Evolutionary conservation across 2,888 invertebrate genomes (phyloP).

Genomic region (Kuschelorhynchus macadamiae): DNA sequence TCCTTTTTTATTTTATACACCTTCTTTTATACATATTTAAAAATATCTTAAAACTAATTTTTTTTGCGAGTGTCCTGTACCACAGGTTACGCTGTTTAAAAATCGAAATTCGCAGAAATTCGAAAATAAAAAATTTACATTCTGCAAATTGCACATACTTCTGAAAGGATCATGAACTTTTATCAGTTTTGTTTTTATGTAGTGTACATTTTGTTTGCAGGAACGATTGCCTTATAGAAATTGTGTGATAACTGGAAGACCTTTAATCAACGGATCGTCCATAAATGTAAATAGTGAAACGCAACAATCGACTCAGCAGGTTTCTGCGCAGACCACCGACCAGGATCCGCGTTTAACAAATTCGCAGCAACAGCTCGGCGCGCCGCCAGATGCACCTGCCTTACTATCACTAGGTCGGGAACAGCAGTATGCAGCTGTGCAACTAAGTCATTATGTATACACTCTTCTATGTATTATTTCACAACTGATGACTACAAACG

Average conservation of each 20-base stretch:
- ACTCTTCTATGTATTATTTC: conserved; percentile 89
- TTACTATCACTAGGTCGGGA: conserved; percentile 72
- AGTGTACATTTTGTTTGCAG: conserved; percentile 57
- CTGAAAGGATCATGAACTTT: neutral
- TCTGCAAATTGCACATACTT: no score
- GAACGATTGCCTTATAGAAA: conserved; percentile 71
- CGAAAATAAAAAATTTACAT: no score
- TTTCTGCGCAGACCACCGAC: neutral
- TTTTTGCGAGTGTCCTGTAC: no score
- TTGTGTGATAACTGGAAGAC: conserved; percentile 69
- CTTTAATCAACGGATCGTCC: conserved; percentile 66
- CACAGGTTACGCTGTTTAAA: no score
- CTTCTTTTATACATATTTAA: no score
- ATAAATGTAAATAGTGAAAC: conserved; percentile 53
- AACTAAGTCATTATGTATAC: conserved; percentile 89
- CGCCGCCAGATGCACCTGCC: conserved; percentile 67
- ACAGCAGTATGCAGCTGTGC: conserved; percentile 82
- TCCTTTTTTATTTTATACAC: no score
- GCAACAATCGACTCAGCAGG: conserved; percentile 39
- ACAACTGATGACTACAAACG: conserved; percentile 91
- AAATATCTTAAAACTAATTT: no score
- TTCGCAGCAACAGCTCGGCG: conserved; percentile 43
- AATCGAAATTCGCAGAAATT: no score
- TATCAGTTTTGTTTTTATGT: conserved; percentile 5
- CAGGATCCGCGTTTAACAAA: conserved; percentile 42